Percentiles rank a stretch among this genome's conserved stretches.
Conservation (phyloP, 2,113 vertebrate species). For the Acrocephalus arundinaceus region DNA sequence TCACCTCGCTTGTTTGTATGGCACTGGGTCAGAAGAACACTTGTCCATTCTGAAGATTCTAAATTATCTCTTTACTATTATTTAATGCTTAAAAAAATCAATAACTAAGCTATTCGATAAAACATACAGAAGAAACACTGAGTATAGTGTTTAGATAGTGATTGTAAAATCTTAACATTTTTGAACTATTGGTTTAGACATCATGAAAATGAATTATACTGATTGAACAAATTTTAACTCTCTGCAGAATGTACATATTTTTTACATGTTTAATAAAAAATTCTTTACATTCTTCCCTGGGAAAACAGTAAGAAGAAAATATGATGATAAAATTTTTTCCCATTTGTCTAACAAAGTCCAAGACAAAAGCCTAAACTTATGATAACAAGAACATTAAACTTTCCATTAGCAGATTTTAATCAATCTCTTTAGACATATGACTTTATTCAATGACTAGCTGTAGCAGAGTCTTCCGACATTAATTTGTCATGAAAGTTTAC, state of each 20-base stretch:
- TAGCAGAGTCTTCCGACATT: background rate
- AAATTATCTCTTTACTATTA: background rate
- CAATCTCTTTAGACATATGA: background rate
- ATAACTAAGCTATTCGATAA: background rate
- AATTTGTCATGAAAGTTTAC: background rate
- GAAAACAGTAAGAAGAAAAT: background rate
- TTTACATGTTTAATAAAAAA: background rate
- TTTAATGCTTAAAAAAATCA: background rate
- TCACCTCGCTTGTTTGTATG: background rate
- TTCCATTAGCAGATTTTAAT: background rate
- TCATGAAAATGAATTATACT: background rate
- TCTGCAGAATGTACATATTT: background rate
- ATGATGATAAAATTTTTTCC: background rate
- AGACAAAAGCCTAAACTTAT: background rate
- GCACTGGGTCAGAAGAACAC: background rate
- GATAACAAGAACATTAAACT: background rate
- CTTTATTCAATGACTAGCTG: background rate
- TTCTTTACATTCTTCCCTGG: background rate
- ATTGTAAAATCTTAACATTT: background rate
- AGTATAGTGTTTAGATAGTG: background rate
- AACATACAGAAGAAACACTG: background rate
- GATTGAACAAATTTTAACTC: background rate
- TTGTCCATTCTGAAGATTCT: background rate
- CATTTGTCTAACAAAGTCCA: background rate
- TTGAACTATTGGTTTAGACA: background rate